A percentile compares a stretch with the other conserved stretches of the same genome.
Evolutionary conservation across 2,888 invertebrate genomes (phyloP).

Genomic region (Azorinus chamasolen): DNA sequence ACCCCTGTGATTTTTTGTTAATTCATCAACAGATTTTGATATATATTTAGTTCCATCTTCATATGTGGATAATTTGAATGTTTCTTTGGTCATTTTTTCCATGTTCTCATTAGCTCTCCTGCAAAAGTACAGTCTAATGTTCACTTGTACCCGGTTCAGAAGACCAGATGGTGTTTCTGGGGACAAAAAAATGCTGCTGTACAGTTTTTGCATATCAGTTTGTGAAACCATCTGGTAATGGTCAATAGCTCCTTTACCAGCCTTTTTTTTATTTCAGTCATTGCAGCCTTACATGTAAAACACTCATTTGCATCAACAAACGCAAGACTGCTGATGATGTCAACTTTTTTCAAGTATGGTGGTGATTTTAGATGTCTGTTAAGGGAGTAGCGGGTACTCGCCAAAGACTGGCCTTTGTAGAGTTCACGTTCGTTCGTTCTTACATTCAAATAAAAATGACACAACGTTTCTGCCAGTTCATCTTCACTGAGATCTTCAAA

Average conservation of each 20-base stretch:
- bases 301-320: constrained; percentile 21
- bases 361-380: constrained; percentile 22
- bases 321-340: constrained; percentile 2
- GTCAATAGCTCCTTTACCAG: constrained; percentile 7
- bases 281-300: constrained; percentile 4
- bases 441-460: constrained; percentile 23
- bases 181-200: too few species aligned
- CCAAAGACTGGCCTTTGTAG: constrained; percentile 10
- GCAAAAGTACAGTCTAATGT: constrained; percentile 7
- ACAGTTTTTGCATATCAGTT: constrained; percentile 5
- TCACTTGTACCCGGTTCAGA: constrained; percentile 18
- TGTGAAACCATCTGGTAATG: constrained; percentile 7
- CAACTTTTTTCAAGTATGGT: constrained; percentile 12
- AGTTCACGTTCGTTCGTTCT: constrained; percentile 27
- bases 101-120: constrained; percentile 22
- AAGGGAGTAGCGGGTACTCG: constrained; percentile 1
- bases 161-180: constrained; percentile 12
- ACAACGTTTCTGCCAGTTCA: neutral
- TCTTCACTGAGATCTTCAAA: constrained; percentile 17
- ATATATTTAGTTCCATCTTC: constrained; percentile 5
- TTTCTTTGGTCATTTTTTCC: constrained; percentile 20
- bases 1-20: neutral
- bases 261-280: constrained; percentile 16
- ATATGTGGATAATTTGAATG: constrained; percentile 6
- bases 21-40: constrained; percentile 5